Percentiles rank a stretch among this genome's conserved stretches.
Conservation (phyloP, 2,797 vertebrate species). For the Takifugu ocellatus region DNA sequence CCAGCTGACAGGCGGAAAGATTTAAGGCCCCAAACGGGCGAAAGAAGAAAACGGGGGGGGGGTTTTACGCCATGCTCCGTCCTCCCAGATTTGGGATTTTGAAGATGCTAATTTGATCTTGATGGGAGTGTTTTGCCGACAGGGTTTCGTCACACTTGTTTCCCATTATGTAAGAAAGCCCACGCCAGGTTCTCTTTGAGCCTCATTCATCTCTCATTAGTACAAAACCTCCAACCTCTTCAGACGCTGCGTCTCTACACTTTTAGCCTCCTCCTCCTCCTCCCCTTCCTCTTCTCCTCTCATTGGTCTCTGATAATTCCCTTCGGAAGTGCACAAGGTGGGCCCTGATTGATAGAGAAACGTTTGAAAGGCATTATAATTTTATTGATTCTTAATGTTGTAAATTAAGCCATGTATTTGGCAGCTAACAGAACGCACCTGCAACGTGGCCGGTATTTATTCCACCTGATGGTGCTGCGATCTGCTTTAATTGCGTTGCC, state of each 20-base stretch:
- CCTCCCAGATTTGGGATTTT: constrained; percentile 15
- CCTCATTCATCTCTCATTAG: constrained; percentile 52
- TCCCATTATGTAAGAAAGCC: constrained; percentile 13
- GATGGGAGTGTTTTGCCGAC: constrained; percentile 19
- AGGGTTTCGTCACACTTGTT: constrained; percentile 13
- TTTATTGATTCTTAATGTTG: constrained; percentile 99
- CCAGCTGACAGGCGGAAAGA: constrained; percentile 64
- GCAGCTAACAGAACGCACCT: constrained; percentile 92
- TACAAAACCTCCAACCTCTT: constrained; percentile 46
- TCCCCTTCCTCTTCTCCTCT: constrained; percentile 5
- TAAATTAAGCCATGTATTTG: constrained; percentile 98
- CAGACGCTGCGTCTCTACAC: neutral
- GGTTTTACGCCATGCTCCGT: constrained; percentile 24
- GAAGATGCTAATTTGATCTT: constrained; percentile 37
- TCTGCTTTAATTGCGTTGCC: constrained; percentile 95
- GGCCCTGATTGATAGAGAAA: constrained; percentile 86
- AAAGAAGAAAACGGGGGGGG: constrained; percentile 49
- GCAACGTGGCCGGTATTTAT: constrained; percentile 85
- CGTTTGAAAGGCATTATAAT: constrained; percentile 96
- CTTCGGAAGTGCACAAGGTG: constrained; percentile 50
- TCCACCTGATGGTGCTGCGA: constrained; percentile 86
- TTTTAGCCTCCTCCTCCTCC: constrained; percentile 15
- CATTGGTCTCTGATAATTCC: constrained; percentile 34
- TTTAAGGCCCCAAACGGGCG: constrained; percentile 61
- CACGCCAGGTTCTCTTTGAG: constrained; percentile 22